A percentile compares a stretch with the other conserved stretches of the same genome.
Conservation (phyloP, 2,888 invertebrate genomes). For the Eilema depressum region DNA sequence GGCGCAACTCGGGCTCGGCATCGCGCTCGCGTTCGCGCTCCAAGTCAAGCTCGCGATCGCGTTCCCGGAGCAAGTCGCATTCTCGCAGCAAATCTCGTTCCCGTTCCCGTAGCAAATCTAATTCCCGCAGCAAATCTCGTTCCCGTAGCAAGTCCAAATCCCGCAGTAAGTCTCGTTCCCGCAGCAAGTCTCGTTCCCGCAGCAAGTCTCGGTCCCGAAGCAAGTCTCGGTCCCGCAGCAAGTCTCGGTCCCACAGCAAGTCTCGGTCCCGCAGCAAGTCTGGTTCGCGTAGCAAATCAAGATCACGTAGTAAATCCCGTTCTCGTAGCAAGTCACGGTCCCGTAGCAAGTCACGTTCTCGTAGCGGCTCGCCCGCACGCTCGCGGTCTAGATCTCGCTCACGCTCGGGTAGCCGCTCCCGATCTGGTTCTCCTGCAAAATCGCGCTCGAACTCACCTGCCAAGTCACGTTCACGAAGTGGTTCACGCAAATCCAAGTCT, state of each 20-base stretch:
- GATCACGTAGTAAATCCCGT: too few relatives aligned
- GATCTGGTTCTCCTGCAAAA: constrained; percentile 19
- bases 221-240: constrained; percentile 47
- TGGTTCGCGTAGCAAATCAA: constrained; percentile 54
- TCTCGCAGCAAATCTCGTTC: constrained; percentile 40
- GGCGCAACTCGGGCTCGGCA: constrained; percentile 57
- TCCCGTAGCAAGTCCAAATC: constrained; percentile 39
- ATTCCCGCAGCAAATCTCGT: constrained; percentile 43
- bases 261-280: constrained; percentile 56
- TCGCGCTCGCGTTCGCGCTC: constrained; percentile 61
- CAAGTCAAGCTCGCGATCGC: constrained; percentile 51
- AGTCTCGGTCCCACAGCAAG: constrained; percentile 29
- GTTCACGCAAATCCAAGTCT: constrained; percentile 48
- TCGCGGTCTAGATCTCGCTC: constrained; percentile 50
- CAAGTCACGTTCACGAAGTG: constrained; percentile 36
- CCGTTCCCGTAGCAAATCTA: constrained; percentile 30
- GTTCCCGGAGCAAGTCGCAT: constrained; percentile 41
- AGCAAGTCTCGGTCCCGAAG: constrained; percentile 30
- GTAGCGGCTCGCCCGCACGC: constrained; percentile 46
- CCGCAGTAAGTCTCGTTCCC: constrained; percentile 46
- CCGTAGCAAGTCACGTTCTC: constrained; percentile 54
- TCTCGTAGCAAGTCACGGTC: constrained; percentile 62
- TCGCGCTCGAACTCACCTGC: constrained; percentile 24
- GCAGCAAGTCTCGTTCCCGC: constrained; percentile 57
- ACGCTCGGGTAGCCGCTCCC: constrained; percentile 29